Evolutionary conservation across 2,888 invertebrate genomes (phyloP), one percentile per base, ranked within the genome.

Genomic region (Mimas tiliae): DNA sequence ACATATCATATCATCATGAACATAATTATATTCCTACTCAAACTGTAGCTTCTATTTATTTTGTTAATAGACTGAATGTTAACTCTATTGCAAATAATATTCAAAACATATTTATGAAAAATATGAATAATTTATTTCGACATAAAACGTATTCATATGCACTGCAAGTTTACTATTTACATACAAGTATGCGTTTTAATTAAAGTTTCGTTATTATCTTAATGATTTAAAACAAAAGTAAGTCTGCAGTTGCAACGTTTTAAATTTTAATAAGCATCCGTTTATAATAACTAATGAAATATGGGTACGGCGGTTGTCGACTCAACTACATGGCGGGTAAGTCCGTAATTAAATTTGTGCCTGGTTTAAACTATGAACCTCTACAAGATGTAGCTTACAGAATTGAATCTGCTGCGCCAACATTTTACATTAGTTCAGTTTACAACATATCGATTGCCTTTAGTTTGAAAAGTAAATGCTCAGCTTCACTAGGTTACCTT

Each of bases 331-430:
- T 64, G 64, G 19, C 42, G 50, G 64, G 34, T 38, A 52, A 74
- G 68, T 70, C 71, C 68, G 73, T 75, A 78, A 82, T 81, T 82
- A 77, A 82, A 79, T 81, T 81, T 78, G 77, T 70, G 70, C 74
- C 73, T 67, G 72, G 76, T 78, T 70, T 73, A 72, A 79, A 76
- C 78, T 74, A 67, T 42, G 65, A 65, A 70, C 74, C 72, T 74
- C 73, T 74, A 71, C 75, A n/a, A n/a, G 72, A 72, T 72, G 71
- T 66, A 73, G 72, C 72, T 74, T 78, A 71, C 73, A 71, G 70
- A 75, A 75, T 82, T 82, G 77, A 78, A 77, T 77, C 69, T 70
- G 66, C 68, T 73, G 66, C 66, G 66, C 67, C 70, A 74, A 72
- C 67, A 72, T 73, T 74, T 72, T 70, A 70, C 72, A 67, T 67